Evolutionary conservation across 2,113 vertebrate genomes (phyloP).

Genomic region (Cryptoleucopteryx plumbea): DNA sequence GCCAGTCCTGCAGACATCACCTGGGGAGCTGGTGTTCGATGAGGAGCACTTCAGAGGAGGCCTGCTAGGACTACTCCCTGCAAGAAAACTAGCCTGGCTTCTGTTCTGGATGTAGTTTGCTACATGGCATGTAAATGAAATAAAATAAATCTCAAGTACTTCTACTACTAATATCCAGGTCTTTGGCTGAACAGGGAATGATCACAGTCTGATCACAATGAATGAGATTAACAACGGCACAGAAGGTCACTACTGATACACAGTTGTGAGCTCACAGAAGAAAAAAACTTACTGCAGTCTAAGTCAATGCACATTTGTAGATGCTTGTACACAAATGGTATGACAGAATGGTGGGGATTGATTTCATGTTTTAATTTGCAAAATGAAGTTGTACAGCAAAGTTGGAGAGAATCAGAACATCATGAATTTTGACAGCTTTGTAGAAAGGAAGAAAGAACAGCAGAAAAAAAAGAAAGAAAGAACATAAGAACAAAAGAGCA

Average conservation of each 20-base stretch:
- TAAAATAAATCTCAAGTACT: not conserved
- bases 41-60: not conserved
- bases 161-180: accelerated
- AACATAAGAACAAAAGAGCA: not conserved
- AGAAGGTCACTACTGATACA: not conserved
- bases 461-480: not conserved
- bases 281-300: accelerated
- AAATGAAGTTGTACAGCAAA: not conserved
- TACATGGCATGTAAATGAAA: not conserved
- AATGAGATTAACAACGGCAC: not conserved
- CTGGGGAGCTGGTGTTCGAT: not conserved
- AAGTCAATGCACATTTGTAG: not conserved
- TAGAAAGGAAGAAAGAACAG: not conserved
- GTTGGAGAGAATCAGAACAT: not conserved
- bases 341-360: accelerated
- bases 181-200: not conserved
- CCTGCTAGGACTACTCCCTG: not conserved
- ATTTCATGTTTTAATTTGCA: not conserved
- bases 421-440: not conserved
- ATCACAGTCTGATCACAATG: not conserved
- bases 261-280: not conserved
- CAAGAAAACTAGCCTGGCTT: not conserved
- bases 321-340: not conserved
- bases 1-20: not conserved
- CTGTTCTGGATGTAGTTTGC: not conserved